Evolutionary conservation across 2,113 vertebrate genomes (phyloP).

Genomic region (Acrocephalus arundinaceus): DNA sequence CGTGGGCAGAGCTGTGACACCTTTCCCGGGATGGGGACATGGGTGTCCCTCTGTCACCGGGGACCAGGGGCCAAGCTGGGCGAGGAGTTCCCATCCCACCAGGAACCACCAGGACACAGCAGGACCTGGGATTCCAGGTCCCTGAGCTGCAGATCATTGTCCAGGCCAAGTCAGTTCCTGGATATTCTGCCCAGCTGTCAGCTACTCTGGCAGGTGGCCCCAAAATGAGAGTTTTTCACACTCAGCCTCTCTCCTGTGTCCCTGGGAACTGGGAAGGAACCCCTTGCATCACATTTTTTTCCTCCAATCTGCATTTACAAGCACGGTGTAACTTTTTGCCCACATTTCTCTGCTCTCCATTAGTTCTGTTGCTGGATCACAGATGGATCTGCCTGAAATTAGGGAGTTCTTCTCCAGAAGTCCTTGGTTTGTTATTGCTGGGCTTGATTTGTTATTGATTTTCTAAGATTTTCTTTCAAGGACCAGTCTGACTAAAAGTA

Average conservation of each 20-base stretch:
- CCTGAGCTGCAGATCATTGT: not conserved
- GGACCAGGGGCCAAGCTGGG: not conserved
- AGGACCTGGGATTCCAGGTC: rapidly evolving
- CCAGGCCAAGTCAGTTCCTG: not conserved
- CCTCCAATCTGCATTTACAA: not conserved
- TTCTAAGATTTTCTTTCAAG: not conserved
- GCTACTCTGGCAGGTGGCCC: not conserved
- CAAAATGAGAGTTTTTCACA: rapidly evolving
- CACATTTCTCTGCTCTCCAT: rapidly evolving
- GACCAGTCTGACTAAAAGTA: not conserved
- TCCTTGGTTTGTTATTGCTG: not conserved
- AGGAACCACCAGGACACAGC: not conserved
- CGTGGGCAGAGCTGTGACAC: rapidly evolving
- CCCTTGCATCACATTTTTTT: rapidly evolving
- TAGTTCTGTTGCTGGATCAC: rapidly evolving
- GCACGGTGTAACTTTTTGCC: rapidly evolving
- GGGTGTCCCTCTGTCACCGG: not conserved
- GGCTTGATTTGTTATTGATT: not conserved
- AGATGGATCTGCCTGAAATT: not conserved
- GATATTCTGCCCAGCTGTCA: rapidly evolving
- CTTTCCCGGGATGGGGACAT: rapidly evolving
- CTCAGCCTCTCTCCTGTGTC: not conserved
- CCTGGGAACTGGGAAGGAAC: not conserved
- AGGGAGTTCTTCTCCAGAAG: not conserved
- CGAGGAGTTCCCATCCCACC: not conserved